Base-by-base conservation (phyloP, 2,113 vertebrate genomes). In the Nothobranchius furzeri region DNA sequence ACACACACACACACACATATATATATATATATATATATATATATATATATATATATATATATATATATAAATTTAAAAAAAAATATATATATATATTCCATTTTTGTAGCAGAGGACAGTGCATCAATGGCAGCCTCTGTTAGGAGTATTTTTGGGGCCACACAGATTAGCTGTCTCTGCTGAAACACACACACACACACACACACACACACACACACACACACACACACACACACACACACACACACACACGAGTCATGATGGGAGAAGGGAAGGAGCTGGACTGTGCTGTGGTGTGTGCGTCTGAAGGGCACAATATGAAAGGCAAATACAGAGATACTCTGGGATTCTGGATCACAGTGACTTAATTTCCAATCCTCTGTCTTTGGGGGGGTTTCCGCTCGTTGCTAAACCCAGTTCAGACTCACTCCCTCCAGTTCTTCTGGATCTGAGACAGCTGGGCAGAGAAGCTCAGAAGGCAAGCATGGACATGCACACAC, bases 291-390 rank as follows among this genome's bases (percentile, higher is more conserved):
- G 11, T 43, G 47, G 6, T 53, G 50, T 50, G 57, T 53, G 52
- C 36, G 64, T 50, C 45, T 12, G 36, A 8, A 54, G 52, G 30
- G 46, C 42, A 45, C 42, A 54, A 62, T 48, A 52, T 64, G 50
- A 60, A 59, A 60, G 24, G 51, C 59, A 75, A 65, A 61, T 60
- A 54, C 25, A 62, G 63, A 75, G 68, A 62, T 64, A 75, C 76
- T 58, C 69, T 58, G 67, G 75, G 82, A 76, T 53, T 78, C 60
- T 55, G 66, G 69, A 76, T 83, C 76, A 80, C 61, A 70, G 47
- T 37, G 78, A 71, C 75, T 81, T 59, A n/a, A 47, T 61, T 74
- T 76, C 55, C 78, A 69, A 9, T 2, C 48, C 71, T 65, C 51
- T 9, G 68, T 70, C 74, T 20, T 20, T 71, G 58, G 47, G 70